These are phyloP conservation scores for Bovichtus diacanthus DNA, from an alignment of 2,797 vertebrate species.

Conservation along the genomic window DNA sequence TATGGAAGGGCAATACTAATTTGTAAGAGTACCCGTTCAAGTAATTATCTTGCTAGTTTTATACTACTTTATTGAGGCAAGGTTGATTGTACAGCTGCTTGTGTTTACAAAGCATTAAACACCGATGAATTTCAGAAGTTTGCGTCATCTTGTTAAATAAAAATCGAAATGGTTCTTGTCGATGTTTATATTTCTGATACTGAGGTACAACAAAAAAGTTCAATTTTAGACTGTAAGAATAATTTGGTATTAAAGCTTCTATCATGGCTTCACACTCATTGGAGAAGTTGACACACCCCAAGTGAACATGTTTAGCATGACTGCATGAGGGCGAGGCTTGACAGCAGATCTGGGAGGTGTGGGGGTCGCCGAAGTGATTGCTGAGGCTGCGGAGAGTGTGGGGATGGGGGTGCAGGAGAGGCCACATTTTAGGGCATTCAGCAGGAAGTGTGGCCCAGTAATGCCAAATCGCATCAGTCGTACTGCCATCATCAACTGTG, in stretches of 20 bases:
- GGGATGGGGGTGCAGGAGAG: constrained; percentile 48
- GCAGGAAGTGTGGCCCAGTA: constrained; percentile 77
- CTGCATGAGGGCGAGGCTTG: not conserved
- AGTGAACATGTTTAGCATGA: constrained; percentile 30
- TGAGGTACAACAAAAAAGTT: not conserved
- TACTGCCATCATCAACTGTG: constrained; percentile 40
- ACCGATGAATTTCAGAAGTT: not conserved
- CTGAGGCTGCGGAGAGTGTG: constrained; percentile 28
- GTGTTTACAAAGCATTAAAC: not conserved
- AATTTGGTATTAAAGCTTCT: not conserved
- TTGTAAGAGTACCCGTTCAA: not conserved
- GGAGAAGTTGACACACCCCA: not conserved
- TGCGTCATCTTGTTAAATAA: not conserved
- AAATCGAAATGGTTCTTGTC: not conserved
- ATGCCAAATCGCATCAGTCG: constrained; percentile 77
- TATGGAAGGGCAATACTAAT: no score
- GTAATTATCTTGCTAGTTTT: not conserved
- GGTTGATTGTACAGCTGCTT: not conserved
- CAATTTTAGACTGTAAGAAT: not conserved
- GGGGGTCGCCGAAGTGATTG: constrained; percentile 31
- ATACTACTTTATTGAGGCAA: not conserved
- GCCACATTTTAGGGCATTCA: constrained; percentile 73
- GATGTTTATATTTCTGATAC: not conserved
- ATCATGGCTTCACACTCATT: not conserved
- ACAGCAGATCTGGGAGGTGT: constrained; percentile 15